These are phyloP conservation scores for Apocheima hispidaria DNA, from an alignment of 2,888 invertebrate species.

Conservation along the genomic window DNA sequence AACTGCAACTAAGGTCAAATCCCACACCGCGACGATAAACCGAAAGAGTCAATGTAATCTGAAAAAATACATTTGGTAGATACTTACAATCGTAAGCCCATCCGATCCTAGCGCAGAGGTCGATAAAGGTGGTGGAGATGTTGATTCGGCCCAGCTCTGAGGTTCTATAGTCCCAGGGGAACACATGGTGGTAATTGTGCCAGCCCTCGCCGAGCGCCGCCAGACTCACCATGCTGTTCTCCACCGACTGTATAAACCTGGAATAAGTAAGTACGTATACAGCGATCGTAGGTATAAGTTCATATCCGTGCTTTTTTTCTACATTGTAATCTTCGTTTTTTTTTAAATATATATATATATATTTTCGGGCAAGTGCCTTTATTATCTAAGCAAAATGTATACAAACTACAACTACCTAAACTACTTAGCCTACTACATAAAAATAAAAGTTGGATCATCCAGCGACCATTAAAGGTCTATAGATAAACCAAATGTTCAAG, in stretches of 20 bases:
- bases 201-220: slow-evolving; percentile 93
- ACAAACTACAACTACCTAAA: too few species aligned
- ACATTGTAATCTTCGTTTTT: too few species aligned
- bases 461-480: too few species aligned
- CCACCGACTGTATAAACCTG: slow-evolving; percentile 90
- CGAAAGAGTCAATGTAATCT: background rate
- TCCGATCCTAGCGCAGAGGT: slow-evolving; percentile 91
- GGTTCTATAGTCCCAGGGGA: slow-evolving; percentile 90
- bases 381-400: too few species aligned
- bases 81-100: slow-evolving; percentile 92
- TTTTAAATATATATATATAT: background rate
- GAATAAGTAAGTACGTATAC: background rate
- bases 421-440: too few species aligned
- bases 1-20: too few species aligned
- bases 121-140: slow-evolving; percentile 92
- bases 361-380: too few species aligned
- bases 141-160: slow-evolving; percentile 90
- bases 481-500: too few species aligned
- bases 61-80: background rate
- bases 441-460: too few species aligned
- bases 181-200: slow-evolving; percentile 94
- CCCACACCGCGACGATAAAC: too few species aligned
- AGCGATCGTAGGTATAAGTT: too few species aligned
- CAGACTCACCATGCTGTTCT: slow-evolving; percentile 90
- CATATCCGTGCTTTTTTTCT: too few species aligned